Percentiles rank a stretch among this genome's conserved stretches.
phyloP scores from a whole-genome alignment of 2,888 invertebrate species.

The Ophioninae sp. region DNA sequence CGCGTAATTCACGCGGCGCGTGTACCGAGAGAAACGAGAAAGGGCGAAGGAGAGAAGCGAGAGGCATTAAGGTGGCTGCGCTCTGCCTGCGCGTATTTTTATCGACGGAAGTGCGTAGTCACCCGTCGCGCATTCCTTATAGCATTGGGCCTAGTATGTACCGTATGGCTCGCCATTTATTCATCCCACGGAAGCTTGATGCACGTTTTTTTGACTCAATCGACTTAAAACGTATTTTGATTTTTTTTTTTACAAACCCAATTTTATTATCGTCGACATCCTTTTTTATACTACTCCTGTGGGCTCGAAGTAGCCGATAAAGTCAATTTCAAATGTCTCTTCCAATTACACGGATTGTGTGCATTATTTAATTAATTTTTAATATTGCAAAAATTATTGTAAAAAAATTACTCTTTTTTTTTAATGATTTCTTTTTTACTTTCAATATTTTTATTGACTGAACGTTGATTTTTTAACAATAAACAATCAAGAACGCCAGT shows the following conservation, averaged over 20 bases:
- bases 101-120: constrained; percentile 81
- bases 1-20: constrained; percentile 58
- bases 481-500: no score
- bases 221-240: not conserved
- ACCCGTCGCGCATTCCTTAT: constrained; percentile 77
- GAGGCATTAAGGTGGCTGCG: constrained; percentile 39
- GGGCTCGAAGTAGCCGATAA: no score
- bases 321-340: no score
- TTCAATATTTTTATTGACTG: no score
- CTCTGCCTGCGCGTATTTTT: constrained; percentile 76
- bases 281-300: no score
- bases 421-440: no score
- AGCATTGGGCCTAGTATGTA: constrained; percentile 51
- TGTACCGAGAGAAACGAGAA: constrained; percentile 62
- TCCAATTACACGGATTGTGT: no score
- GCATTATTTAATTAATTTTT: no score
- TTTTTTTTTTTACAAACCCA: not conserved
- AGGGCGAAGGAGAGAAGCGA: constrained; percentile 38
- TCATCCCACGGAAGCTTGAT: constrained; percentile 2
- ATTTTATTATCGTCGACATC: no score
- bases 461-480: no score
- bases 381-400: no score
- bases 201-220: not conserved
- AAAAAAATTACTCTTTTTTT: no score
- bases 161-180: constrained; percentile 11